Percentiles rank a stretch among this genome's conserved stretches.
Evolutionary conservation across 1,140 invertebrate genomes (phyloP).

Genomic region (Orius laevigatus): DNA sequence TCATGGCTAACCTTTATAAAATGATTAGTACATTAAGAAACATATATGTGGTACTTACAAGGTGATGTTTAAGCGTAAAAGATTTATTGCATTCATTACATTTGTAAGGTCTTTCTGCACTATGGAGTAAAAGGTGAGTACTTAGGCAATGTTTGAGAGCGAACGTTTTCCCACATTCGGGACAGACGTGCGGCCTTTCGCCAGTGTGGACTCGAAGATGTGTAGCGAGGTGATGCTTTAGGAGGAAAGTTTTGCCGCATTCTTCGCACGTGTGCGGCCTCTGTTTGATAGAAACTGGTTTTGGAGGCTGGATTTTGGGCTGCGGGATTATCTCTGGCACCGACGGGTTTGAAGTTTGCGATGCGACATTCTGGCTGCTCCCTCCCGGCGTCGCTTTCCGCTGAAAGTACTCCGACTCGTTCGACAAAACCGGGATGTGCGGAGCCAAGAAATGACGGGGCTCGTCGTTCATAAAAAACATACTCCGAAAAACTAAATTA

Average conservation of each 20-base stretch:
- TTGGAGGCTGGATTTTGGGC: conserved; percentile 2
- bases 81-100: conserved; percentile 74
- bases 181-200: conserved; percentile 64
- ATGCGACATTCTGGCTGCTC: conserved; percentile 1
- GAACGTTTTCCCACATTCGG: conserved; percentile 72
- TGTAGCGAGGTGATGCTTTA: conserved; percentile 66
- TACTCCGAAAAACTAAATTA: conserved; percentile 23
- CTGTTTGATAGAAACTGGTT: conserved; percentile 34
- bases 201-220: conserved; percentile 63
- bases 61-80: conserved; percentile 51
- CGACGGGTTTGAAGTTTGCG: conserved; percentile 3
- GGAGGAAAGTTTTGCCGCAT: conserved; percentile 64
- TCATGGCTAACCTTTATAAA: conserved; percentile 26
- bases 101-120: conserved; percentile 61
- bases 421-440: conserved; percentile 18
- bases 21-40: not conserved
- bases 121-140: conserved; percentile 62
- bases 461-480: conserved; percentile 25
- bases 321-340: not conserved
- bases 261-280: conserved; percentile 62
- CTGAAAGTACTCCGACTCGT: conserved; percentile 22
- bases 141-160: conserved; percentile 65
- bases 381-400: conserved; percentile 7
- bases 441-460: conserved; percentile 23
- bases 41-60: conserved; percentile 19